Conservation (phyloP, 2,113 vertebrate genomes). For the Candoia aspera region DNA sequence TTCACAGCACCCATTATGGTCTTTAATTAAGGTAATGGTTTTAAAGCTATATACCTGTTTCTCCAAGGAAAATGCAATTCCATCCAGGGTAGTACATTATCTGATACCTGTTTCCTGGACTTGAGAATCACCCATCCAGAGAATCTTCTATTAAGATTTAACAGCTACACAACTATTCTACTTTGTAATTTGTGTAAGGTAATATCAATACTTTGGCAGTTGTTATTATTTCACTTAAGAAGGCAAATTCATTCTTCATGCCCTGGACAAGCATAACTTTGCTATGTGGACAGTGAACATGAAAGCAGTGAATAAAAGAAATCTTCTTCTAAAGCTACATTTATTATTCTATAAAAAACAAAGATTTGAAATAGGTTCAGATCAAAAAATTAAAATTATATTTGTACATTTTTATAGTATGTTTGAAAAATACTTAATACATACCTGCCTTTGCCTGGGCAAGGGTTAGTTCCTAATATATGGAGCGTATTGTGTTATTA, state of each 20-base stretch:
- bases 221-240: conserved; percentile 8
- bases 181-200: neutral
- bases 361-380: conserved; percentile 44
- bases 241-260: conserved; percentile 4
- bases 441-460: conserved; percentile 53
- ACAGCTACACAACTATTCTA: neutral
- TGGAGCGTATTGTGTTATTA: conserved; percentile 62
- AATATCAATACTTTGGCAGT: neutral
- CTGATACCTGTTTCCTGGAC: neutral
- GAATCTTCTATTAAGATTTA: neutral
- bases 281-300: conserved; percentile 24
- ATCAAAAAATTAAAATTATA: conserved; percentile 43
- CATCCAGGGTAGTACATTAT: neutral
- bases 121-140: neutral
- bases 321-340: conserved; percentile 10
- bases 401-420: conserved; percentile 56
- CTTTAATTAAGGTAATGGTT: neutral
- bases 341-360: conserved; percentile 46
- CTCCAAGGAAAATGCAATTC: neutral
- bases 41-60: neutral
- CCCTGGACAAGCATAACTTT: neutral
- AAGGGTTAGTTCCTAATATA: conserved; percentile 55
- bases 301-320: conserved; percentile 20
- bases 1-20: neutral
- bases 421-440: conserved; percentile 53